phyloP scores from a whole-genome alignment of 2,888 invertebrate species.

The Frankliniella intonsa region DNA sequence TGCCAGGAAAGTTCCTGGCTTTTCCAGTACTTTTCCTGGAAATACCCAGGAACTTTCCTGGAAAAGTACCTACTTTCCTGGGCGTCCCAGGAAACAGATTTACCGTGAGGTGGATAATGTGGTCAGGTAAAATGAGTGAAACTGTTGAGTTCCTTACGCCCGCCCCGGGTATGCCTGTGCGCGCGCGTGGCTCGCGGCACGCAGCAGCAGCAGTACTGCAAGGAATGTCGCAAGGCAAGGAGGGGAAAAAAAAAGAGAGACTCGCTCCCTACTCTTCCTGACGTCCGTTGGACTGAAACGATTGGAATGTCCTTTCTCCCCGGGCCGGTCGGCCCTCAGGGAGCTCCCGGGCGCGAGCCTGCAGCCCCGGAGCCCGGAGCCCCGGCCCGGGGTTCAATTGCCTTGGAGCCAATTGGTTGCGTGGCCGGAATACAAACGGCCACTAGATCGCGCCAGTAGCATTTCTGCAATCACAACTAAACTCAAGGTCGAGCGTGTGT shows the following conservation, averaged over 20 bases:
- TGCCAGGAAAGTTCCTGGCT: no score
- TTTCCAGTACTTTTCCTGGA: no score
- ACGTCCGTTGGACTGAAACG: not conserved
- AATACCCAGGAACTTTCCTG: no score
- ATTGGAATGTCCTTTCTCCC: not conserved
- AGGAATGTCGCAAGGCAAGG: no score
- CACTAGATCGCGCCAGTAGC: constrained; percentile 6
- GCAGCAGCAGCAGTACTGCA: no score
- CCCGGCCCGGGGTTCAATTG: not conserved
- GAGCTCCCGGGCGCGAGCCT: not conserved
- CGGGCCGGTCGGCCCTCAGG: not conserved
- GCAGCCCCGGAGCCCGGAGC: not conserved
- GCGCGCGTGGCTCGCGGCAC: no score
- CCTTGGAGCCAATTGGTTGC: constrained; percentile 11
- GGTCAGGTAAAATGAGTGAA: no score
- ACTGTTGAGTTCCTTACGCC: no score
- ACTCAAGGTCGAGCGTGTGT: not conserved
- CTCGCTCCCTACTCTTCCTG: not conserved
- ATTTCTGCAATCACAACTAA: constrained; percentile 20
- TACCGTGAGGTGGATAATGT: no score
- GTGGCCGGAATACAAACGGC: constrained; percentile 17
- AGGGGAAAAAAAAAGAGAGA: not conserved
- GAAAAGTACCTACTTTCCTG: no score
- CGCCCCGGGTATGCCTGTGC: no score
- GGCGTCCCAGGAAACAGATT: no score